Evolutionary conservation across 2,797 vertebrate species (phyloP), one percentile per base, ranked within the genome.

Genomic region (Danio aesculapii): DNA sequence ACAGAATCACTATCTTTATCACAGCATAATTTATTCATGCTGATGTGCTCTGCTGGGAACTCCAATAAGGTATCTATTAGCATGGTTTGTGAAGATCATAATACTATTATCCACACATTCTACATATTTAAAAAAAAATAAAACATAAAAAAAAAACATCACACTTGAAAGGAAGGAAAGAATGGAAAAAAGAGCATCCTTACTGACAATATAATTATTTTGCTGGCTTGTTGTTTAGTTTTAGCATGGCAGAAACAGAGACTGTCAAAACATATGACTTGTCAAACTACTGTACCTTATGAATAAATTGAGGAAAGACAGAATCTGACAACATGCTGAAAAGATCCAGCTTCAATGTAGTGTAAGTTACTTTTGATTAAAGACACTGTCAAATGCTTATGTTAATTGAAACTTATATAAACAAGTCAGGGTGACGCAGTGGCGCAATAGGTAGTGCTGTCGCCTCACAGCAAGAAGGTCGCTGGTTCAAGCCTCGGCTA

Each of bases 1-100:
- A 72, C 69, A 72, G 69, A 44, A 55, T 17, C 53, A 44, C 52
- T 57, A 44, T 72, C 39, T 55, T 72, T 72, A 72, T 72, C 39
- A 44, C n/a, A 57, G 52, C 52, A 19, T 72, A 44, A 57, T 72
- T 44, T 72, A 57, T 72, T 57, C n/a, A 72, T 72, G n/a, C 52
- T 1, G 41, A 52, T 55, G 52, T 57, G 69, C 52, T 55, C 69
- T 71, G 39, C 68, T 72, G 52, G 52, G 69, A 72, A 72, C 39
- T 44, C 52, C 69, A 57, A 39, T 57, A 9, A 39, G 4, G 0
- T 41, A 57, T 19, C 52, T 44, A 57, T 72, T 57, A 57, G 39
- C 11, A 72, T 0, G 11, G 69, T 19, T 72, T 57, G 52, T 57
- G 52, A 41, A 71, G 55, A 71, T 44, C 69, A 57, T 8, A 0